These are phyloP conservation scores for Pogona vitticeps DNA, from an alignment of 2,113 vertebrate genomes.

Conservation along the genomic window DNA sequence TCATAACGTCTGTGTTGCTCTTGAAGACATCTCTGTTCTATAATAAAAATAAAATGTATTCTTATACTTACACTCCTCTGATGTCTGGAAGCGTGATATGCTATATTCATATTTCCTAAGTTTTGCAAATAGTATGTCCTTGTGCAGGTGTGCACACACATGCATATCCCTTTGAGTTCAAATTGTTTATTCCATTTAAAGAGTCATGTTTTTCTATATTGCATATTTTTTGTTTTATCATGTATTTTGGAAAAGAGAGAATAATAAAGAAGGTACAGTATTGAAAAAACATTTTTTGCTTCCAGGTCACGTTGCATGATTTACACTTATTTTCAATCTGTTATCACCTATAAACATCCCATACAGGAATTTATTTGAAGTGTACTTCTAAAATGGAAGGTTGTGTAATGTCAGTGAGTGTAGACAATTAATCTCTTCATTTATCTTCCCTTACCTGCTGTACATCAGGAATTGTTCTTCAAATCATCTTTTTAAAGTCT, in stretches of 20 bases:
- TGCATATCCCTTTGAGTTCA: too few species aligned
- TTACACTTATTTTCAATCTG: constrained; percentile 52
- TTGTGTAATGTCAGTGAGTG: constrained; percentile 34
- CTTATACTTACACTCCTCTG: background rate
- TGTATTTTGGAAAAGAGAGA: background rate
- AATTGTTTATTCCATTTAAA: background rate
- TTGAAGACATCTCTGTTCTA: background rate
- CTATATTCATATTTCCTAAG: background rate
- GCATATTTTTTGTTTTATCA: background rate
- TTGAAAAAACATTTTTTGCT: constrained; percentile 21
- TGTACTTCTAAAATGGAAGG: constrained; percentile 34
- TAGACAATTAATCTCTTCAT: constrained; percentile 32
- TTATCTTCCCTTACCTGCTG: constrained; percentile 51
- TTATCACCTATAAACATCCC: constrained; percentile 39
- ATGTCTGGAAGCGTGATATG: background rate
- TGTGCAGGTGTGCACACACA: background rate
- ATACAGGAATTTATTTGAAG: constrained; percentile 58
- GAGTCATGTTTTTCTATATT: background rate
- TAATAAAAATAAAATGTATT: background rate
- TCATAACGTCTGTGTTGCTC: background rate
- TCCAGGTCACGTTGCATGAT: background rate
- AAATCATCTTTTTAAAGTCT: constrained; percentile 58
- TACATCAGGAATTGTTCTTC: constrained; percentile 54
- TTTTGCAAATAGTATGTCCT: background rate
- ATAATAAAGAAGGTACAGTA: background rate